phyloP scores from a whole-genome alignment of 1,140 invertebrate genomes.

The Melitaea cinxia region DNA sequence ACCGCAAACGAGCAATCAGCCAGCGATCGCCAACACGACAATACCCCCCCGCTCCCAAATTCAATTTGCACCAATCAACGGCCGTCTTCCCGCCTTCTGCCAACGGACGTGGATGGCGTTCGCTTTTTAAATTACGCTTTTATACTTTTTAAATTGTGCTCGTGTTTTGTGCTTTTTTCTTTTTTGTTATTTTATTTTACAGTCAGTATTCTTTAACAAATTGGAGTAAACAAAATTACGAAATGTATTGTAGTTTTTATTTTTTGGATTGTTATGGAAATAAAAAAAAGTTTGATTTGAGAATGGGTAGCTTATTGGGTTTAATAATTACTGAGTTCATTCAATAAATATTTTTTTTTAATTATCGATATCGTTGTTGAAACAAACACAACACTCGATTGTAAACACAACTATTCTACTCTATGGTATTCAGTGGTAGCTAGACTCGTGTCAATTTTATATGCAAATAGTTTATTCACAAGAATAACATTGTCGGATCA shows the following conservation, averaged over 20 bases:
- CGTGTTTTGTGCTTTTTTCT: constrained; percentile 43
- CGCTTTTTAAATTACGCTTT: constrained; percentile 47
- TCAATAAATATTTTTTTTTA: no score
- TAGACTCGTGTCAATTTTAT: constrained; percentile 41
- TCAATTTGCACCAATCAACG: constrained; percentile 80
- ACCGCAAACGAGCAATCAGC: constrained; percentile 80
- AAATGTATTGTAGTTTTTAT: not conserved
- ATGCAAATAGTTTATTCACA: constrained; percentile 59
- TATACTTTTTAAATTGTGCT: constrained; percentile 43
- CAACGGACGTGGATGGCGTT: constrained; percentile 59
- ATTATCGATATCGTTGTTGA: no score
- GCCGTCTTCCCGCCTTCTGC: constrained; percentile 75
- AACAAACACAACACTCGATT: not conserved
- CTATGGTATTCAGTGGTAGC: not conserved
- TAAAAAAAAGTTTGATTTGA: not conserved
- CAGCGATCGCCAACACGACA: constrained; percentile 78
- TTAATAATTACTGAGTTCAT: no score
- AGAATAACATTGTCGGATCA: constrained; percentile 58
- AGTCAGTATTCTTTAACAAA: constrained; percentile 2
- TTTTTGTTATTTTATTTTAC: no score
- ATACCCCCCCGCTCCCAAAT: constrained; percentile 75
- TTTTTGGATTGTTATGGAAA: not conserved
- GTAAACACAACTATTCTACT: not conserved
- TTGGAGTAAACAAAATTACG: not conserved
- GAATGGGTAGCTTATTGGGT: not conserved